Evolutionary conservation across 2,113 vertebrate genomes (phyloP), one percentile per base, ranked within the genome.

Genomic region (Scartelaos histophorus): DNA sequence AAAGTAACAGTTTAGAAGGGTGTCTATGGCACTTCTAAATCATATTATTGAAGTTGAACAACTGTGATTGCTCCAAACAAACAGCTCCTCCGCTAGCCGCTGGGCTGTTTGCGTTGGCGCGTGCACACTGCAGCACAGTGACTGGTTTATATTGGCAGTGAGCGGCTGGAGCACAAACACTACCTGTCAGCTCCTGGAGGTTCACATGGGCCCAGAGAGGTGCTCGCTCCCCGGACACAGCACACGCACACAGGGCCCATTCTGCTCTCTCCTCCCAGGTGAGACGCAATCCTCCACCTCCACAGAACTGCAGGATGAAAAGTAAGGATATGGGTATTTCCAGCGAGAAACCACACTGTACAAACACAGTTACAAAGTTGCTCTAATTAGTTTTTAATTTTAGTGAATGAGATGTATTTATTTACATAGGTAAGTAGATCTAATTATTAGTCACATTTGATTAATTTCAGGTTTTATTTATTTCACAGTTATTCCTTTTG

Each of bases 151-250:
- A 34, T 88, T 90, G 86, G 84, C 87, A 70, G n/a, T 24, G 74
- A 77, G 76, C 70, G 47, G 80, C 69, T 81, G 78, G 75, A 88
- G 80, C 73, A 74, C 82, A 86, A 88, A 86, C 71, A 38, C 69
- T 85, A 88, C 83, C 83, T 87, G 86, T 87, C 85, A 87, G 80
- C 74, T 85, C 76, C 71, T 72, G 76, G 75, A 83, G 80, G 25
- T 74, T 80, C 34, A 0, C 56, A 72, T 81, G 69, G 7, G 58
- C 69, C 78, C 15, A 72, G 69, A 83, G 71, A 29, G 76, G 76
- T 66, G 57, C 70, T 19, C 25, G 13, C 21, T 74, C 65, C 74
- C 69, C 49, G 9, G 19, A 54, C 80, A 81, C 56, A 84, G 74
- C 64, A 51, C 64, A 67, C 25, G 24, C 46, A 35, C 64, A 64